Percentiles rank a stretch among this genome's conserved stretches.
These are phyloP conservation scores for Epirrhoe tristata DNA, from an alignment of 2,888 invertebrate genomes.

Conservation along the genomic window DNA sequence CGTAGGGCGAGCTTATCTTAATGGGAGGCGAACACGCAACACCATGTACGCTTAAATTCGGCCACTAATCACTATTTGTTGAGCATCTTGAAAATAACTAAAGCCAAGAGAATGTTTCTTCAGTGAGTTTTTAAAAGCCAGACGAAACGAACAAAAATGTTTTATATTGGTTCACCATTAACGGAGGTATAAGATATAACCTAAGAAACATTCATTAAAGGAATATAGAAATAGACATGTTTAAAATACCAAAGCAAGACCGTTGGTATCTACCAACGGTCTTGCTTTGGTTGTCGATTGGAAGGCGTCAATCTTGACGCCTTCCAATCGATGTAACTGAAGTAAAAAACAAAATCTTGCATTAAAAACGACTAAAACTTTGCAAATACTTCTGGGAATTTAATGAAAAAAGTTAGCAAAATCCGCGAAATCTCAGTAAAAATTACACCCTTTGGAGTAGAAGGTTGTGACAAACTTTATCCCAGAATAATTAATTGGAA, in stretches of 20 bases:
- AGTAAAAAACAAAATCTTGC: constrained; percentile 55
- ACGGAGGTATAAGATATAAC: too few relatives aligned
- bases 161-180: too few relatives aligned
- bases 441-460: constrained; percentile 66
- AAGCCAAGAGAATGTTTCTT: background rate
- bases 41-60: constrained; percentile 54
- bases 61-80: constrained; percentile 53
- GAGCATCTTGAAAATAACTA: constrained; percentile 45
- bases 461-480: constrained; percentile 63
- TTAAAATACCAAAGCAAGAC: too few relatives aligned
- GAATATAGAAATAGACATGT: too few relatives aligned
- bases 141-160: too few relatives aligned
- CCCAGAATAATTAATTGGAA: constrained; percentile 62
- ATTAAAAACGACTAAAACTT: constrained; percentile 63
- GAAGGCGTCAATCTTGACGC: too few relatives aligned
- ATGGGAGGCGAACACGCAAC: constrained; percentile 68
- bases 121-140: background rate
- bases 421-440: constrained; percentile 68
- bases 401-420: constrained; percentile 73
- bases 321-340: constrained; percentile 50
- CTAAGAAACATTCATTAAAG: too few relatives aligned
- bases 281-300: too few relatives aligned
- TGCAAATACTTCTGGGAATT: constrained; percentile 68
- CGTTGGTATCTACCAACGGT: too few relatives aligned
- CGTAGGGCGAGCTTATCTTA: constrained; percentile 71